Evolutionary conservation across 2,113 vertebrate genomes (phyloP).

Genomic region (Pseudorasbora parva): DNA sequence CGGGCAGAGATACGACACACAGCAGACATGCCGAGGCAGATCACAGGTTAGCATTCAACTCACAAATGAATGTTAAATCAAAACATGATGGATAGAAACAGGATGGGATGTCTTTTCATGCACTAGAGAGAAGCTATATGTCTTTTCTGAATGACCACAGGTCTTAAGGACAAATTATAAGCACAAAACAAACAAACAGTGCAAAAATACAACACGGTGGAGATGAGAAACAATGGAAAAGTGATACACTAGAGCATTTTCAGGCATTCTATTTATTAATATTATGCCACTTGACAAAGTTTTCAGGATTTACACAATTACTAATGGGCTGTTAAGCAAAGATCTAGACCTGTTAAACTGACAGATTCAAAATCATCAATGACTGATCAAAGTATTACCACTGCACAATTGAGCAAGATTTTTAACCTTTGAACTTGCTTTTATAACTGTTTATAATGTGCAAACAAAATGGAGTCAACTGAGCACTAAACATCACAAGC

Average conservation of each 20-base stretch:
- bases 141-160: background rate
- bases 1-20: slow-evolving; percentile 38
- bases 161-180: slow-evolving; percentile 20
- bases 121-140: background rate
- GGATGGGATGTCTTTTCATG: background rate
- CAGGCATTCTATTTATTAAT: background rate
- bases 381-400: background rate
- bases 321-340: background rate
- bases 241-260: background rate
- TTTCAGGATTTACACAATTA: background rate
- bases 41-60: slow-evolving; percentile 65
- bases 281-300: background rate
- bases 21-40: slow-evolving; percentile 39
- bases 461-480: background rate
- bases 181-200: background rate
- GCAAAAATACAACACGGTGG: background rate
- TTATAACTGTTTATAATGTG: background rate
- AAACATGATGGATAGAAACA: background rate
- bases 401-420: background rate
- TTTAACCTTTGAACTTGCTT: background rate
- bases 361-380: background rate
- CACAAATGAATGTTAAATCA: slow-evolving; percentile 24
- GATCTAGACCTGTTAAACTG: background rate
- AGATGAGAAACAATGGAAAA: background rate
- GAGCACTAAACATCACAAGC: background rate